phyloP scores from a whole-genome alignment of 2,888 invertebrate genomes.

The Isoperla grammatica region DNA sequence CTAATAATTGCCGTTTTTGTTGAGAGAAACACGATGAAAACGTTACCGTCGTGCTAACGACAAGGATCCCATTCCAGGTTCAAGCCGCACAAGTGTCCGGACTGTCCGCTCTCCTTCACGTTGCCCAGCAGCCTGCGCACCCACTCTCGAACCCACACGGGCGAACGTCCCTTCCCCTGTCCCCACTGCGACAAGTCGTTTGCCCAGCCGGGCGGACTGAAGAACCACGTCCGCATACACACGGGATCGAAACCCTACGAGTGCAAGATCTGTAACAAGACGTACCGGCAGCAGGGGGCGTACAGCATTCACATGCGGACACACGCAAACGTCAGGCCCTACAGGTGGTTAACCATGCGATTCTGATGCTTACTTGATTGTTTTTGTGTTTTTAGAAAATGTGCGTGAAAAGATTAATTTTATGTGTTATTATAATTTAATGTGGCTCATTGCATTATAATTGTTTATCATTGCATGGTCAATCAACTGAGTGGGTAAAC shows the following conservation, averaged over 20 bases:
- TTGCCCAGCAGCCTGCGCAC: not conserved
- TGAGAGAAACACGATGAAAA: too few relatives aligned
- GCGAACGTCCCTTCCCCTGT: not conserved
- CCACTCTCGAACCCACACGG: not conserved
- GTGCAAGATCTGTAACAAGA: not conserved
- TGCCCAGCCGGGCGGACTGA: not conserved
- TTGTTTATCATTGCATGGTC: too few relatives aligned
- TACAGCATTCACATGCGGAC: not conserved
- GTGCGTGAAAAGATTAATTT: too few relatives aligned
- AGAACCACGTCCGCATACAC: not conserved
- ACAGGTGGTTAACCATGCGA: not conserved
- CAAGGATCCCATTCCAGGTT: too few relatives aligned
- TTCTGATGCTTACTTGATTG: too few relatives aligned
- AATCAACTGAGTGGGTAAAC: too few relatives aligned
- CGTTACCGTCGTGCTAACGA: too few relatives aligned
- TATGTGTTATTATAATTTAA: too few relatives aligned
- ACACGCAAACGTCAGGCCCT: not conserved
- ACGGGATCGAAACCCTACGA: not conserved
- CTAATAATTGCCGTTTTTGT: too few relatives aligned
- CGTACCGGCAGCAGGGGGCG: not conserved
- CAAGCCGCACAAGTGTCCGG: not conserved
- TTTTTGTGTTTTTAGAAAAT: too few relatives aligned
- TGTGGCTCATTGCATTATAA: too few relatives aligned
- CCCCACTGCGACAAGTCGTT: not conserved
- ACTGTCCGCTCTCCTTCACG: not conserved